Percentiles rank a stretch among this genome's conserved stretches.
phyloP scores from a whole-genome alignment of 2,888 invertebrate genomes.

The Xestia ashworthii region DNA sequence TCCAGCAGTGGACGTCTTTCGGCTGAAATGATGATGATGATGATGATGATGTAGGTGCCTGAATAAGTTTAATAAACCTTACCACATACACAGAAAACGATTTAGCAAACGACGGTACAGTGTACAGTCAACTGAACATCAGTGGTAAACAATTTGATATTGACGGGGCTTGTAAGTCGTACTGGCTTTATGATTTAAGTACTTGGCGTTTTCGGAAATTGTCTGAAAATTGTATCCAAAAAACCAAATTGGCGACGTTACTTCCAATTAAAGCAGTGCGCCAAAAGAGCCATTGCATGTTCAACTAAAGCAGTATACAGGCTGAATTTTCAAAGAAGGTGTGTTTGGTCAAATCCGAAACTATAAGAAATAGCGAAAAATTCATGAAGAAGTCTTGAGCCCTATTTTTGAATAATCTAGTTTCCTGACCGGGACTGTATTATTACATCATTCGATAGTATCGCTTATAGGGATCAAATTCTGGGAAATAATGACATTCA shows the following conservation, averaged over 20 bases:
- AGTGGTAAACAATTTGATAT: not conserved
- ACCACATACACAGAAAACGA: slow-evolving; percentile 19
- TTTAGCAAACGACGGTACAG: slow-evolving; percentile 17
- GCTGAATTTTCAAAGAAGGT: too few species aligned
- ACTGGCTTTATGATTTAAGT: not conserved
- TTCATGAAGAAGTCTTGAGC: too few species aligned
- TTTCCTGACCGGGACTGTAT: too few species aligned
- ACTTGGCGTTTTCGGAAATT: not conserved
- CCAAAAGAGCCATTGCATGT: not conserved
- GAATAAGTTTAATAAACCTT: slow-evolving; percentile 8
- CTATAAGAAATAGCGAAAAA: too few species aligned
- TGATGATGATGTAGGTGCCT: slow-evolving; percentile 5
- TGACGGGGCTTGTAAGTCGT: not conserved
- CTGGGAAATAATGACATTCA: too few species aligned
- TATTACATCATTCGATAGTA: too few species aligned
- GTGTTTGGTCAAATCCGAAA: too few species aligned
- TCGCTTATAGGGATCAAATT: too few species aligned
- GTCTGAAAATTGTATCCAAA: not conserved
- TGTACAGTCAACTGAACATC: not conserved
- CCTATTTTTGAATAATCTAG: too few species aligned
- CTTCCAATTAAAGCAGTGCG: not conserved
- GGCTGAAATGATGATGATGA: too few species aligned
- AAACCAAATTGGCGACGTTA: not conserved
- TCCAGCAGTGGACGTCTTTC: too few species aligned
- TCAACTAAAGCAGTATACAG: not conserved